These are phyloP conservation scores for Mamestra configurata DNA, from an alignment of 1,140 invertebrate species.

Conservation along the genomic window DNA sequence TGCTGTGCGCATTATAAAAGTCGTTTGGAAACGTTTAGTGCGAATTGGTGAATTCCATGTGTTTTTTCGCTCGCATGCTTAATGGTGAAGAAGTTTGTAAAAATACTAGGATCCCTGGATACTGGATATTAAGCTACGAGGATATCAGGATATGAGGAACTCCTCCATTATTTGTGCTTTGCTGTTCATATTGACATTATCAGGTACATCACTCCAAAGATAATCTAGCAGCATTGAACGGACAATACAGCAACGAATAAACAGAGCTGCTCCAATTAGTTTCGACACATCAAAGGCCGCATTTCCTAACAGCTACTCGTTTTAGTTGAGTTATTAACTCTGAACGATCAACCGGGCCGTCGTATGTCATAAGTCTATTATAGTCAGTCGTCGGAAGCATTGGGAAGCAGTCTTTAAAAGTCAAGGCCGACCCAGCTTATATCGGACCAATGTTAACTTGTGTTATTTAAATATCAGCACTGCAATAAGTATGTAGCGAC, in stretches of 20 bases:
- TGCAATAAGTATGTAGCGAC: constrained; percentile 62
- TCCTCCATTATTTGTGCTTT: no score
- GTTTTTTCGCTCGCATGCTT: no score
- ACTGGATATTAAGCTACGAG: no score
- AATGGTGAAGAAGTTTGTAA: no score
- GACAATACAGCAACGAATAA: not conserved
- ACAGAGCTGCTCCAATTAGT: constrained; percentile 8
- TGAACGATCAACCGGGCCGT: constrained; percentile 49
- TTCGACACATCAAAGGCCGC: constrained; percentile 21
- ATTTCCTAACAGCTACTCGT: constrained; percentile 29
- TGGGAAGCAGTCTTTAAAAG: constrained; percentile 78
- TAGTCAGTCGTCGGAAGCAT: constrained; percentile 82
- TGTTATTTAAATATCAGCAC: constrained; percentile 87
- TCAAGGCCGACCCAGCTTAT: constrained; percentile 79
- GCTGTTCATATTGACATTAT: not conserved
- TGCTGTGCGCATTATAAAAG: no score
- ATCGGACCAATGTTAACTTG: constrained; percentile 87
- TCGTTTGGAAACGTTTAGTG: no score
- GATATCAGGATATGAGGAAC: no score
- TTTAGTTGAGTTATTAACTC: not conserved
- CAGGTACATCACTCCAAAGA: not conserved
- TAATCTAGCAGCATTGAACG: not conserved
- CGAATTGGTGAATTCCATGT: no score
- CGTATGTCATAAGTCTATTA: constrained; percentile 67
- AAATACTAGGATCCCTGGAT: no score